phyloP scores from a whole-genome alignment of 2,888 invertebrate genomes.

The Tiliacea aurago region DNA sequence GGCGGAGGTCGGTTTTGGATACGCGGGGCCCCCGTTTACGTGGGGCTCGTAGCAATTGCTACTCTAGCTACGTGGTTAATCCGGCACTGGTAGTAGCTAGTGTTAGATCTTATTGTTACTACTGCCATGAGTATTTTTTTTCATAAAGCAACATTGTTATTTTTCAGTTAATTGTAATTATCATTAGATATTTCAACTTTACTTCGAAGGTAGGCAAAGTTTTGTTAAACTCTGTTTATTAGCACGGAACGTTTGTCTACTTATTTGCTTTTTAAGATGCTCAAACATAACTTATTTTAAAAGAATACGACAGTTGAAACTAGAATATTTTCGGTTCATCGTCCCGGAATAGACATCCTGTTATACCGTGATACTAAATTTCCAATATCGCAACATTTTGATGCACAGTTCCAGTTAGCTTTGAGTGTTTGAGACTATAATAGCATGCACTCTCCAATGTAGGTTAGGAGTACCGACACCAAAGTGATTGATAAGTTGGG shows the following conservation, averaged over 20 bases:
- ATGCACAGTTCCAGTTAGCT: constrained; percentile 30
- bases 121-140: neutral
- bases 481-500: constrained; percentile 14
- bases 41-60: too few relatives aligned
- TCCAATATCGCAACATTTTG: constrained; percentile 18
- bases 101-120: neutral
- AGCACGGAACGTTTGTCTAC: neutral
- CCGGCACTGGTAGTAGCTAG: too few relatives aligned
- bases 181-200: neutral
- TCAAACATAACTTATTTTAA: neutral
- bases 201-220: neutral
- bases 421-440: constrained; percentile 13
- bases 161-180: neutral
- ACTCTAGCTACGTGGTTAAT: too few relatives aligned
- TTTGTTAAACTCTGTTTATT: neutral
- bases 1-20: too few relatives aligned
- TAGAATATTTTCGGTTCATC: neutral
- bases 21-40: too few relatives aligned
- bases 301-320: neutral
- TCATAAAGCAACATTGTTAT: neutral
- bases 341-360: neutral
- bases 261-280: neutral
- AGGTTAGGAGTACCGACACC: neutral
- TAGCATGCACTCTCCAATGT: constrained; percentile 18
- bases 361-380: neutral